A percentile compares a stretch with the other conserved stretches of the same genome.
Evolutionary conservation across 2,888 invertebrate species (phyloP).

Genomic region (Heteropelma amictum): DNA sequence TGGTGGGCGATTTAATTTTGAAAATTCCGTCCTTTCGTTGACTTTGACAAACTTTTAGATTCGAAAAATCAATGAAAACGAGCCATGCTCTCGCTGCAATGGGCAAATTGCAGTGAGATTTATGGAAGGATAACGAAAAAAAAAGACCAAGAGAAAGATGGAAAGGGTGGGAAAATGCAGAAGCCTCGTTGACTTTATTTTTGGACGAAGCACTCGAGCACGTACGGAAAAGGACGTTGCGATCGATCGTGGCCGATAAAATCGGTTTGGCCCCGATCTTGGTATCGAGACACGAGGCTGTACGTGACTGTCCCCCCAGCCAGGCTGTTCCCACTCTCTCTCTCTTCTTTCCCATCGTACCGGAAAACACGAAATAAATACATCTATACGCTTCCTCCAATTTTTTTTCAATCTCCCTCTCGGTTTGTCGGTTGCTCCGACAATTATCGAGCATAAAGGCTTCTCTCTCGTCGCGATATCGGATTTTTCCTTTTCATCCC

Average conservation of each 20-base stretch:
- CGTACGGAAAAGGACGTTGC: slow-evolving; percentile 44
- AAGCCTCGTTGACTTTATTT: slow-evolving; percentile 46
- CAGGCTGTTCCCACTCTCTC: slow-evolving; percentile 23
- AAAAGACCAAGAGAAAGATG: background rate
- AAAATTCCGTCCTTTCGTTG: too few species aligned
- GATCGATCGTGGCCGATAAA: slow-evolving; percentile 59
- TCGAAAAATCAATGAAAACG: slow-evolving; percentile 5
- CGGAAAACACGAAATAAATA: background rate
- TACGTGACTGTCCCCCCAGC: slow-evolving; percentile 57
- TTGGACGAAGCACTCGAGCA: slow-evolving; percentile 49
- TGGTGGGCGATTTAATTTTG: too few species aligned
- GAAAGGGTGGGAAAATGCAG: background rate
- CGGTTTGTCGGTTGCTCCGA: too few species aligned
- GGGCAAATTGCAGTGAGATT: slow-evolving; percentile 47
- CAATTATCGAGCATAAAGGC: too few species aligned
- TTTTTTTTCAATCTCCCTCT: background rate
- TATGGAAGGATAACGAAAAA: slow-evolving; percentile 5
- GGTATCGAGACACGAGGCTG: slow-evolving; percentile 22
- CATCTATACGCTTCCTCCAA: background rate
- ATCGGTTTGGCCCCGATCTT: slow-evolving; percentile 51
- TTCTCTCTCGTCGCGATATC: too few species aligned
- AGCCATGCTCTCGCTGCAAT: slow-evolving; percentile 28
- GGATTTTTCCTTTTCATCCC: too few species aligned
- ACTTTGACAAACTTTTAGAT: too few species aligned
- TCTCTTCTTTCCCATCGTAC: background rate